Conservation (phyloP, 2,888 invertebrate species). For the Zhuqinia jingwanae region DNA sequence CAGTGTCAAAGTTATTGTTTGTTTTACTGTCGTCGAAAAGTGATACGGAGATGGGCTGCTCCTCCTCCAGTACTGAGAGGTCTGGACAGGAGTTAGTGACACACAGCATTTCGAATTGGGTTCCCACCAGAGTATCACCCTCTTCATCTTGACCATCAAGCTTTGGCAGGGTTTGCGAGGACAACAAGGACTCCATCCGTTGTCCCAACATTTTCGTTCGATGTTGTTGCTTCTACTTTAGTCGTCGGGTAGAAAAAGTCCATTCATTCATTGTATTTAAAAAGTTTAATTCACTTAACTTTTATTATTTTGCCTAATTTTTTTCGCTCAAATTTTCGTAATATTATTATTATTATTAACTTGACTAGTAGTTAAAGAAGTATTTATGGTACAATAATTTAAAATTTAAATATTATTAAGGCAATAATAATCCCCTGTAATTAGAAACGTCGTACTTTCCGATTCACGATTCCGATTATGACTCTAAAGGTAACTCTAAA, state of each 20-base stretch:
- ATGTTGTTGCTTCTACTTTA: too few species aligned
- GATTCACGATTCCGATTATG: too few species aligned
- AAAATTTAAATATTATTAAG: too few species aligned
- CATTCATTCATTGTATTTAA: too few species aligned
- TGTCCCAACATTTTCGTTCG: conserved; percentile 75
- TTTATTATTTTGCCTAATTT: too few species aligned
- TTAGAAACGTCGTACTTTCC: too few species aligned
- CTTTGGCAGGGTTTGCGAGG: conserved; percentile 78
- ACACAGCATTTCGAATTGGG: conserved; percentile 77
- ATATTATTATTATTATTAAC: neutral
- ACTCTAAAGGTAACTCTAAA: too few species aligned
- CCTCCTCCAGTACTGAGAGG: conserved; percentile 76
- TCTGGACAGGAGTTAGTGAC: conserved; percentile 79
- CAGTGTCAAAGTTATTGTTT: conserved; percentile 52
- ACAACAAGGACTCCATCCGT: conserved; percentile 73
- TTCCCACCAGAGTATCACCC: conserved; percentile 74
- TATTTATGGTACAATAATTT: neutral
- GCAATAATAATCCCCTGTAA: too few species aligned
- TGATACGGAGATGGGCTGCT: conserved; percentile 43
- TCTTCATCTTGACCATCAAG: conserved; percentile 79
- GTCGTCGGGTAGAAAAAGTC: too few species aligned
- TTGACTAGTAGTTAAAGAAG: conserved; percentile 25
- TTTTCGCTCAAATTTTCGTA: too few species aligned
- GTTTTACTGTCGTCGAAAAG: conserved; percentile 53
- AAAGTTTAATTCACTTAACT: too few species aligned